Evolutionary conservation across 2,113 vertebrate genomes (phyloP), one percentile per base, ranked within the genome.

Genomic region (Dasypus novemcinctus): DNA sequence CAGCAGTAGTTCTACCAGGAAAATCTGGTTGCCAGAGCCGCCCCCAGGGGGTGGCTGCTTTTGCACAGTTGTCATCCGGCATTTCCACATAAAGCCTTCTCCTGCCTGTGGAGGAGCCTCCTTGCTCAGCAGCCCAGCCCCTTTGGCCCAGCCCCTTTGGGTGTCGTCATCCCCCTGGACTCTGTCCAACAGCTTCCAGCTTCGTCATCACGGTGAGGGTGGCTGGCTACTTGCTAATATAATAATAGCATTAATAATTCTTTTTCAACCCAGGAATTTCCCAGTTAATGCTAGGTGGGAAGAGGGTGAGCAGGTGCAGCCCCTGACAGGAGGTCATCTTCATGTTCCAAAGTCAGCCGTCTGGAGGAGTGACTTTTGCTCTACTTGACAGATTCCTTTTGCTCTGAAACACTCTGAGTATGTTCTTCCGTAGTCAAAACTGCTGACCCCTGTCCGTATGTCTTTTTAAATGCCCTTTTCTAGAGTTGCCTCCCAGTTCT

Each of bases 101-200:
- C 74, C 14, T 5, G 85, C 90, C 82, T 43, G 81, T 25, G 33
- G 71, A 95, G 61, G 54, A 93, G 86, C 81, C 61, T 9, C 52
- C 10, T 41, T 85, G 27, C 76, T 38, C 0, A 1, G 2, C 78
- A 94, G 69, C 14, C 25, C 2, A 52, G 41, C 43, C 80, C 80
- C 23, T 10, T 12, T 0, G 0, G 14, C 14, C 25, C 2, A 52
- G 41, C 43, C 80, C 80, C 23, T 10, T 12, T 0, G 0, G 14
- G 36, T 95, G 95, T 97, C 31, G 13, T 97, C 96, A 97, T 33
- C 31, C 52, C 27, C 25, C n/a, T 86, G 89, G 91, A 80, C 72
- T 69, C 25, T 64, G 71, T n/a, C 87, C 92, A 87, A 52, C 72
- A 41, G 49, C 64, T 41, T 5, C 6, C 0, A 80, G 57, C 49